Evolutionary conservation across 2,888 invertebrate genomes (phyloP).

Genomic region (Zygothrica quintamaculata): DNA sequence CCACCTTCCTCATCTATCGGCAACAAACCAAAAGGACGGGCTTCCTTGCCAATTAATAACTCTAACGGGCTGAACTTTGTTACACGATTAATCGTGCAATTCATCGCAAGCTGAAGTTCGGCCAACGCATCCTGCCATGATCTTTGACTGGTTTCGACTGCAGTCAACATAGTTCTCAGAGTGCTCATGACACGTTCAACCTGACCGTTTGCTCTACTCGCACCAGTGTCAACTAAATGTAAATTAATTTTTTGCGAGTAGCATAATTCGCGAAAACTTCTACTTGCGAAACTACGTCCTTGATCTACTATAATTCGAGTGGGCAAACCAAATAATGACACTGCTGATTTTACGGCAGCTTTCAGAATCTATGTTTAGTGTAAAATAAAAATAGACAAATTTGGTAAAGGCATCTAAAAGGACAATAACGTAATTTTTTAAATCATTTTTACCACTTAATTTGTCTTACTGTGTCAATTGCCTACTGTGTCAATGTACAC

Average conservation of each 20-base stretch:
- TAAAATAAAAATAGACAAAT: constrained; percentile 12
- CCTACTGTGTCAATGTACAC: constrained; percentile 7
- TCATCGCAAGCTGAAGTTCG: too few species aligned
- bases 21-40: too few species aligned
- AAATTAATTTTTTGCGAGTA: too few species aligned
- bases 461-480: constrained; percentile 5
- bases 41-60: too few species aligned
- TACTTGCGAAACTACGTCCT: constrained; percentile 2
- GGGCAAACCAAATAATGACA: constrained; percentile 26
- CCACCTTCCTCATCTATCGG: too few species aligned
- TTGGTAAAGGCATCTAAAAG: constrained; percentile 26
- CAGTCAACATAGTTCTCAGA: too few species aligned
- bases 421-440: constrained; percentile 18
- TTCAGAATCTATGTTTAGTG: constrained; percentile 5
- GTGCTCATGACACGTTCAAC: constrained; percentile 40
- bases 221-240: too few species aligned
- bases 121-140: too few species aligned
- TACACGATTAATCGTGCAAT: too few species aligned
- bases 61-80: too few species aligned
- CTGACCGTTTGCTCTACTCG: constrained; percentile 40
- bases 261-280: constrained; percentile 36
- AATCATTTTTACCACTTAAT: constrained; percentile 15
- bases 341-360: constrained; percentile 9
- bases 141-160: too few species aligned
- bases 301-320: constrained; percentile 10